These are phyloP conservation scores for Anorthoa munda DNA, from an alignment of 2,888 invertebrate genomes.

Conservation along the genomic window DNA sequence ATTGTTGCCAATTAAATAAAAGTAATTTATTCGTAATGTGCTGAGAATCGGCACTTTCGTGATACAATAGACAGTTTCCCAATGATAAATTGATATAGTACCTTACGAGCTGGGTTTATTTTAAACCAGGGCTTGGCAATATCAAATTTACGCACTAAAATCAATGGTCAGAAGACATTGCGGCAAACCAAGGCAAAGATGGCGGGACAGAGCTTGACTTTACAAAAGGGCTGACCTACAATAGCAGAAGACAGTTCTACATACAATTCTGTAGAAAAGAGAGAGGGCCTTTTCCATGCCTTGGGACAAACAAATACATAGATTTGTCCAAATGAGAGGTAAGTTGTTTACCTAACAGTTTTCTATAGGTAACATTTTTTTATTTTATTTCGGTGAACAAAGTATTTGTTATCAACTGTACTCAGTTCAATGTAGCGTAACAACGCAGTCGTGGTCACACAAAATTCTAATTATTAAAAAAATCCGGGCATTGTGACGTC, in stretches of 20 bases:
- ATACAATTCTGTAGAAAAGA: too few species aligned
- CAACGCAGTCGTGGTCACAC: slow-evolving; percentile 54
- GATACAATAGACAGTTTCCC: slow-evolving; percentile 1
- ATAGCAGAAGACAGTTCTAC: too few species aligned
- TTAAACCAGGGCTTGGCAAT: neutral
- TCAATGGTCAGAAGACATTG: too few species aligned
- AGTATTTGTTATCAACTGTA: slow-evolving; percentile 36
- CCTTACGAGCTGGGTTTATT: neutral
- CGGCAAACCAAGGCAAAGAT: too few species aligned
- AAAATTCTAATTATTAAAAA: slow-evolving; percentile 63
- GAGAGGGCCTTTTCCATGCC: too few species aligned
- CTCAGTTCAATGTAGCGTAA: slow-evolving; percentile 55
- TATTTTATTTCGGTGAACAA: neutral
- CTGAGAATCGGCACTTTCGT: slow-evolving; percentile 1
- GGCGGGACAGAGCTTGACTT: too few species aligned
- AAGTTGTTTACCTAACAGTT: too few species aligned
- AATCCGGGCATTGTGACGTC: slow-evolving; percentile 68
- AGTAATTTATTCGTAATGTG: neutral
- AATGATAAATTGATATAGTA: too few species aligned
- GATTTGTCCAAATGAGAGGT: too few species aligned
- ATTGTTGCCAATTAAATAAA: slow-evolving; percentile 6
- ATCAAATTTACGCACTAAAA: neutral
- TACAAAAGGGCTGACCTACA: too few species aligned
- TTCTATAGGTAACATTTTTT: too few species aligned
- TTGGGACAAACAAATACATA: too few species aligned